Evolutionary conservation across 1,140 invertebrate genomes (phyloP).

Genomic region (Thrips palmi): DNA sequence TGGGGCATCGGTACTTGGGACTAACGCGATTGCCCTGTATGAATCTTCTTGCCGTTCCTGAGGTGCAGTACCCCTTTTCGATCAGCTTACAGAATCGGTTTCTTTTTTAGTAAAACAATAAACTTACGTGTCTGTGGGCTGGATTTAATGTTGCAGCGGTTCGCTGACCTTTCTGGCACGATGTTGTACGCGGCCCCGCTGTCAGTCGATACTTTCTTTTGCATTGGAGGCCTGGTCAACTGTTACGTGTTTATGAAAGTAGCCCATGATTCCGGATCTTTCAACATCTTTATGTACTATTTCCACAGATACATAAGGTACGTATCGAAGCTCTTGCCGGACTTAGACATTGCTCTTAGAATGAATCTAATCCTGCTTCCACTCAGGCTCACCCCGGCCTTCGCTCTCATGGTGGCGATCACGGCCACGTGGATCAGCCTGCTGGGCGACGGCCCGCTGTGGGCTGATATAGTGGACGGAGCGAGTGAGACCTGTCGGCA

Average conservation of each 20-base stretch:
- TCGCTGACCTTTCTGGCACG: too few relatives aligned
- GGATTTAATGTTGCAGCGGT: too few relatives aligned
- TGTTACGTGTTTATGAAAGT: not conserved
- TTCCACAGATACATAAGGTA: slow-evolving; percentile 15
- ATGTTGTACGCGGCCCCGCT: slow-evolving; percentile 18
- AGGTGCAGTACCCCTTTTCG: too few relatives aligned
- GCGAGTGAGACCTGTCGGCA: slow-evolving; percentile 20
- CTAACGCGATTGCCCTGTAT: slow-evolving; percentile 14
- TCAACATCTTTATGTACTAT: not conserved
- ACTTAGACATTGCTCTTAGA: too few relatives aligned
- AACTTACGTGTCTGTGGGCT: too few relatives aligned
- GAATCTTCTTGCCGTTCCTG: slow-evolving; percentile 17
- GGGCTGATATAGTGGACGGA: slow-evolving; percentile 19
- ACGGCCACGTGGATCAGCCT: slow-evolving; percentile 31
- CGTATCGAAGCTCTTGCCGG: too few relatives aligned
- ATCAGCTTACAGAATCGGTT: too few relatives aligned
- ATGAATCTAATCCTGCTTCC: too few relatives aligned
- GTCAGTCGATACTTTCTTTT: slow-evolving; percentile 36
- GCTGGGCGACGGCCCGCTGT: slow-evolving; percentile 35
- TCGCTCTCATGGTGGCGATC: slow-evolving; percentile 32
- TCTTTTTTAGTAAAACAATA: too few relatives aligned
- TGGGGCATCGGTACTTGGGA: slow-evolving; percentile 24
- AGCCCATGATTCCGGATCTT: not conserved
- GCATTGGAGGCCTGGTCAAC: slow-evolving; percentile 29
- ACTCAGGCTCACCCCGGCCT: slow-evolving; percentile 39